Evolutionary conservation across 1,140 invertebrate species (phyloP), one percentile per base, ranked within the genome.

Genomic region (Agrilus planipennis): DNA sequence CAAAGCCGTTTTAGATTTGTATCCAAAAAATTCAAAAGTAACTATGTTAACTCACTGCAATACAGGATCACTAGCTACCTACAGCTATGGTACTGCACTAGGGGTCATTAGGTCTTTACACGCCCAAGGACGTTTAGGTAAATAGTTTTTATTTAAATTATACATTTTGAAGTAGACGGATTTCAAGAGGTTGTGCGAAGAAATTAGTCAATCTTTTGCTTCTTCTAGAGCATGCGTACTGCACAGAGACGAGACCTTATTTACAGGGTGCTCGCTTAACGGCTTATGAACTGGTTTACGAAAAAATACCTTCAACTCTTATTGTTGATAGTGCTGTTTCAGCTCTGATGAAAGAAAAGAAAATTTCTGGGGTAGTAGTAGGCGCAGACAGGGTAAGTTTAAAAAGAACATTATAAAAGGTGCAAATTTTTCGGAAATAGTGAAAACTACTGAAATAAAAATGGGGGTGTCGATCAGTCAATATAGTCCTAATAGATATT

Each of bases 181-280:
- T 25, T 25, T 7, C n/a, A 7, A 7, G n/a, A 25, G n/a, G 23
- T n/a, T n/a, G 6, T 25, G 23, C 23, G n/a, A 6, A 25, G n/a
- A 25, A 25, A 25, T 25, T 6, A 25, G n/a, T n/a, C n/a, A 25
- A 25, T 25, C 6, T 31, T 35, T 17, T n/a, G 25, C 4, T 12
- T 16, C 14, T 69, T 70, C 15, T 62, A 87, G 86, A 89, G 51
- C 83, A 84, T 52, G 89, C 81, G 3, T 97, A 87, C 63, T 96
- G 85, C 57, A 95, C 94, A 1, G 95, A 99, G 68, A 99, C 95
- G 0, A 73, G 95, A 43, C 95, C 95, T 0, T 99, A 97, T 61
- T 96, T 96, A 62, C 95, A 99, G 68, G 95, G 92, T 11, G 79
- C 91, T 1, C 70, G 95, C 43, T 67, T 99, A 10, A 99, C 95